These are phyloP conservation scores for Melanotus villosus DNA, from an alignment of 2,888 invertebrate species.

Conservation along the genomic window DNA sequence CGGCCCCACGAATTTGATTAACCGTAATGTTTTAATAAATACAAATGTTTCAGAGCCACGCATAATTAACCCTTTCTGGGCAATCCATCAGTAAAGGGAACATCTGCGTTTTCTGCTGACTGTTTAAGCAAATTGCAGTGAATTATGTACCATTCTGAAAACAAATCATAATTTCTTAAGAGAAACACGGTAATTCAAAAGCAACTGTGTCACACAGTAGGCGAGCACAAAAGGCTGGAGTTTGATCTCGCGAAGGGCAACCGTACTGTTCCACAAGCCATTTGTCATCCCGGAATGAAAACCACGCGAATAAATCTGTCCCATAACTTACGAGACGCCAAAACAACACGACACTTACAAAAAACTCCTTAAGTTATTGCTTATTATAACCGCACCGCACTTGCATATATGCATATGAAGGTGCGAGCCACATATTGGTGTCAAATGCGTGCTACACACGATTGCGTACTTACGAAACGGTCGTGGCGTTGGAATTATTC, in stretches of 20 bases:
- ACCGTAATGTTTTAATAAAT: too few species aligned
- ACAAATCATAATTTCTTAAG: conserved; percentile 39
- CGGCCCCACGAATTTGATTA: too few species aligned
- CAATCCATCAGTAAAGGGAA: not conserved
- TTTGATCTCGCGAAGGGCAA: conserved; percentile 50
- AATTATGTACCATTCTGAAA: conserved; percentile 24
- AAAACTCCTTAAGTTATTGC: conserved; percentile 66
- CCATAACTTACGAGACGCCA: conserved; percentile 66
- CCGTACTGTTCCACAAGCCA: conserved; percentile 57
- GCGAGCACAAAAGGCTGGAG: conserved; percentile 55
- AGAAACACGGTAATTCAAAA: conserved; percentile 44
- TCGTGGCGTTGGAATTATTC: conserved; percentile 3
- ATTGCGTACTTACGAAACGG: conserved; percentile 23
- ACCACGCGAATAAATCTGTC: conserved; percentile 65
- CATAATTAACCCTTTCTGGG: not conserved
- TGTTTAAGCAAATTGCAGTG: conserved; percentile 30
- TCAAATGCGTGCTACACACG: conserved; percentile 38
- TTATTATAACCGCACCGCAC: conserved; percentile 62
- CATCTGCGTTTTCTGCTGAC: not conserved
- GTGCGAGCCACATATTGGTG: conserved; percentile 42
- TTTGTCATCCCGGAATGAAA: conserved; percentile 63
- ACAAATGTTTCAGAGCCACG: not conserved
- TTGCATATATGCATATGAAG: conserved; percentile 47
- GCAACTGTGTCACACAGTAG: conserved; percentile 58
- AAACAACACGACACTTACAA: conserved; percentile 66